A percentile compares a stretch with the other conserved stretches of the same genome.
phyloP scores from a whole-genome alignment of 2,797 vertebrate genomes.

The Phataginus tricuspis region DNA sequence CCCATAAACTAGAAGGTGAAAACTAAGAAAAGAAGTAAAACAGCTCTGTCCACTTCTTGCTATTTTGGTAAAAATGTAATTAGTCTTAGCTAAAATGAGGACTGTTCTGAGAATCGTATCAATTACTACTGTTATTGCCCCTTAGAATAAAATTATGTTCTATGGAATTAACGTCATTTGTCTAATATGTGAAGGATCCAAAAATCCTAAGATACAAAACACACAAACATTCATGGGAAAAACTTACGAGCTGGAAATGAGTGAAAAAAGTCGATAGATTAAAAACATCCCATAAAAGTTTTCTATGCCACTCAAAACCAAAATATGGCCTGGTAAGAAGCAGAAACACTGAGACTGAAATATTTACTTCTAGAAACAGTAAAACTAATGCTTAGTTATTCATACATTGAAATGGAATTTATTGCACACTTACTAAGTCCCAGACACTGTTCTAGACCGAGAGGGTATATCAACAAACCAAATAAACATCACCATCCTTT shows the following conservation, averaged over 20 bases:
- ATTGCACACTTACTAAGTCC: not conserved
- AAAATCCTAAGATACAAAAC: not conserved
- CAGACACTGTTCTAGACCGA: not conserved
- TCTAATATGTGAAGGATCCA: not conserved
- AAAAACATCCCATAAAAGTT: not conserved
- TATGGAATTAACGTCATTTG: not conserved
- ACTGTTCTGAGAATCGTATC: not conserved
- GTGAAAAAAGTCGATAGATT: not conserved
- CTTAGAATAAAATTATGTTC: not conserved
- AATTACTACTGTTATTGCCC: not conserved
- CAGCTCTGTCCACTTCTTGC: not conserved
- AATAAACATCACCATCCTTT: not conserved
- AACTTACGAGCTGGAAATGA: not conserved
- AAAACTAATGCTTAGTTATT: not conserved
- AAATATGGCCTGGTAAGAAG: not conserved
- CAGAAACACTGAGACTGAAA: not conserved
- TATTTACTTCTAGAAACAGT: not conserved
- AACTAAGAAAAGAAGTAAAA: not conserved
- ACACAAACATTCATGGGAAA: not conserved
- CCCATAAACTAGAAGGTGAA: not conserved
- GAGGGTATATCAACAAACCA: not conserved
- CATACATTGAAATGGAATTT: not conserved
- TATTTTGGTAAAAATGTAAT: not conserved
- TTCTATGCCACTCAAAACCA: not conserved
- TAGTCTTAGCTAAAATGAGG: not conserved